phyloP scores from a whole-genome alignment of 2,113 vertebrate genomes.

The Cynocephalus volans region DNA sequence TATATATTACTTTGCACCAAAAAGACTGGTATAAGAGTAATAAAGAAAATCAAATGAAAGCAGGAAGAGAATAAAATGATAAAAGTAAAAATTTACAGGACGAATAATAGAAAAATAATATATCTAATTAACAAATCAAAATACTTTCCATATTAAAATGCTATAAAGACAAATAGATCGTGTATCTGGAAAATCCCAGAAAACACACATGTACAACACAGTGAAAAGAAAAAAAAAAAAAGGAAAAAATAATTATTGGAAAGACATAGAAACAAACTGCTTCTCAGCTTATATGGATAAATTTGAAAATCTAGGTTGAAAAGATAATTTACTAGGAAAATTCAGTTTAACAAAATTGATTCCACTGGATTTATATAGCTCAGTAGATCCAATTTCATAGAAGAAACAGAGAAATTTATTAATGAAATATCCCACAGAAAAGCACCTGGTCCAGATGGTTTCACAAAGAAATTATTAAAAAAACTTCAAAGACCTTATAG shows the following conservation, averaged over 20 bases:
- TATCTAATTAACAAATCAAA: not conserved
- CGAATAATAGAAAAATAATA: not conserved
- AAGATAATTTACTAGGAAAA: not conserved
- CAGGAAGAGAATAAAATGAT: not conserved
- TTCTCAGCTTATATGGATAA: not conserved
- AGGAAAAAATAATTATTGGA: not conserved
- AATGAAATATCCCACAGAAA: not conserved
- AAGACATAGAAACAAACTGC: not conserved
- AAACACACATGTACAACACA: not conserved
- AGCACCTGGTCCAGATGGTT: fast-evolving
- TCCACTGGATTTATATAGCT: not conserved
- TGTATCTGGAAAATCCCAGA: not conserved
- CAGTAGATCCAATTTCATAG: not conserved
- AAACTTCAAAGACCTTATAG: not conserved
- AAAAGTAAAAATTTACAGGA: not conserved
- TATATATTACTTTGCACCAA: not conserved
- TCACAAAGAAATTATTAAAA: not conserved
- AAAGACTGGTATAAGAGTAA: not conserved
- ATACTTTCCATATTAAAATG: not conserved
- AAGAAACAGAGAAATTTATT: not conserved
- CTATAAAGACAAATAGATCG: not conserved
- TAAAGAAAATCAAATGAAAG: not conserved
- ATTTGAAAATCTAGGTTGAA: not conserved
- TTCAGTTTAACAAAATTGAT: not conserved
- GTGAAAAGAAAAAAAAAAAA: not conserved